Conservation (phyloP, 2,888 invertebrate genomes). For the Athalia cordata region DNA sequence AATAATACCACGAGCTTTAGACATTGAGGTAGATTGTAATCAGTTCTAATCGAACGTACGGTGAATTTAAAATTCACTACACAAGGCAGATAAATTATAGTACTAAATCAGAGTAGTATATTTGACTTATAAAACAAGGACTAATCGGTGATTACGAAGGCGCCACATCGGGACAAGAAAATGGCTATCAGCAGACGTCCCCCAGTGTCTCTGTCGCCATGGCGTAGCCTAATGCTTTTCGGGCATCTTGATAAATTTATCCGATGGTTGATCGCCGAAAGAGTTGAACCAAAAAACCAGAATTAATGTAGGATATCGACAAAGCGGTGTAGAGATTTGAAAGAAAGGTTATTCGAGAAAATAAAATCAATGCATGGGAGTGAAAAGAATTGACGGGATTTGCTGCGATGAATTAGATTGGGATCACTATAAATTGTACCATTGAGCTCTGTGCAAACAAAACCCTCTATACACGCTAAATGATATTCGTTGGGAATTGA, state of each 20-base stretch:
- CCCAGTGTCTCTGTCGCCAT: background rate
- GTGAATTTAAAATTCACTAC: too few species aligned
- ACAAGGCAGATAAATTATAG: too few species aligned
- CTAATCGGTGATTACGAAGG: slow-evolving; percentile 12
- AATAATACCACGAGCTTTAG: too few species aligned
- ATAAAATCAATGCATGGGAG: background rate
- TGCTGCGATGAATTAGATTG: too few species aligned
- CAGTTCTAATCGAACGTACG: too few species aligned
- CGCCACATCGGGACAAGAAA: slow-evolving; percentile 1
- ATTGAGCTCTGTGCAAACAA: too few species aligned
- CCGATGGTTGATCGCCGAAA: background rate
- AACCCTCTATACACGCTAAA: slow-evolving; percentile 3
- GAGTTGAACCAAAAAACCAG: background rate
- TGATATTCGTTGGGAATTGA: slow-evolving; percentile 12
- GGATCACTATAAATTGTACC: too few species aligned
- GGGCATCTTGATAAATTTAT: slow-evolving; percentile 26
- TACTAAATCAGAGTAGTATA: background rate
- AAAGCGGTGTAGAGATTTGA: background rate
- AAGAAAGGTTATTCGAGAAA: background rate
- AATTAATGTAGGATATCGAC: background rate
- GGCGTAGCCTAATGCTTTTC: slow-evolving; percentile 6
- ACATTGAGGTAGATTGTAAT: too few species aligned
- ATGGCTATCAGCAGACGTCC: background rate
- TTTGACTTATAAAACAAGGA: slow-evolving; percentile 1
- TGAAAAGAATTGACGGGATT: background rate